Evolutionary conservation across 35 echinoderm and acorn worm species (phyloP).

Genomic region (Heliocidaris tuberculata): DNA sequence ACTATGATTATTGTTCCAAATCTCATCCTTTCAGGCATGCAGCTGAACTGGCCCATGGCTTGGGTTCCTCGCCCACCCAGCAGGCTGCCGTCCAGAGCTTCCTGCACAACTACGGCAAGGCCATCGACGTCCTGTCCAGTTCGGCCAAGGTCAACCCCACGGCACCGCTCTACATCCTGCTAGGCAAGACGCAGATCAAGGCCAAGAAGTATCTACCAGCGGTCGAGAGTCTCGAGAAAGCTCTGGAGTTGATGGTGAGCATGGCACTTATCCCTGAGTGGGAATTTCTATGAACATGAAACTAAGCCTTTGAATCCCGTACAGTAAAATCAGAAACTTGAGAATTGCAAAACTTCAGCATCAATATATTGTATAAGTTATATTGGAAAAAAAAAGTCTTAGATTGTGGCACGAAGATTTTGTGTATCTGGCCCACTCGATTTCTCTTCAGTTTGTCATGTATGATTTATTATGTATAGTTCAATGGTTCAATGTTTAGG

Average conservation of each 20-base stretch:
- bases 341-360: no score
- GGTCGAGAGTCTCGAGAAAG: constrained; percentile 92
- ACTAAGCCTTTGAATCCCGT: no score
- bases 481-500: no score
- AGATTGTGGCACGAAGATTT: no score
- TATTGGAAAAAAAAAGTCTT: no score
- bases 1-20: no score
- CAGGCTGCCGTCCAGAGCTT: constrained; percentile 98
- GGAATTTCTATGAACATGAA: not conserved
- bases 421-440: no score
- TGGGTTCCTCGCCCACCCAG: constrained; percentile 91
- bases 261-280: not conserved
- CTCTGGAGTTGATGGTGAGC: constrained; percentile 89
- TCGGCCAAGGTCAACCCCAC: constrained; percentile 76
- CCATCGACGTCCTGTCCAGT: constrained; percentile 76
- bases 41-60: constrained; percentile 87
- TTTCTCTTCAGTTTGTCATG: no score
- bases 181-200: constrained; percentile 99
- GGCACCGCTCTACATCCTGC: constrained; percentile 89
- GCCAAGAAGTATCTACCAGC: constrained; percentile 85
- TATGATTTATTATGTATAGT: no score
- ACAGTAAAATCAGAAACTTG: no score
- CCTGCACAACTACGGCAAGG: constrained; percentile 91
- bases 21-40: constrained; percentile 72
- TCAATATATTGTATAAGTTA: no score